Conservation (phyloP, 2,113 vertebrate species). For the Ochotona curzoniae region DNA sequence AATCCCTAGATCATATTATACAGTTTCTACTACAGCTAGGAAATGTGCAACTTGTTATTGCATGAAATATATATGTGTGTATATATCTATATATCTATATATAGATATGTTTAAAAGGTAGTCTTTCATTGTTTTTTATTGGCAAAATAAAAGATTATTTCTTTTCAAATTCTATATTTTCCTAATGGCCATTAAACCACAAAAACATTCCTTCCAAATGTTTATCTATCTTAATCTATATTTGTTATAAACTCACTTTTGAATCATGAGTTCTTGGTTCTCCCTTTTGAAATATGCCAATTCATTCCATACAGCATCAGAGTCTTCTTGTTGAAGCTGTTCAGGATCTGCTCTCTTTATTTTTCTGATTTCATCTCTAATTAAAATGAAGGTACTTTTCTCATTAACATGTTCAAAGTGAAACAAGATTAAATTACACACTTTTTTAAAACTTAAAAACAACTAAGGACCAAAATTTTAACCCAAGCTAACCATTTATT, state of each 20-base stretch:
- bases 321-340: slow-evolving; percentile 91
- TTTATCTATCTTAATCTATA: slow-evolving; percentile 59
- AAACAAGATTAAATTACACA: slow-evolving; percentile 58
- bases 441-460: slow-evolving; percentile 52
- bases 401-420: slow-evolving; percentile 47
- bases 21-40: slow-evolving; percentile 86
- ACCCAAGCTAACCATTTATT: not conserved
- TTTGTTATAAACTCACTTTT: slow-evolving; percentile 90
- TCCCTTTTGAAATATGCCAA: slow-evolving; percentile 91
- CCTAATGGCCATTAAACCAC: slow-evolving; percentile 69
- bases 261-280: slow-evolving; percentile 89
- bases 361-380: slow-evolving; percentile 84
- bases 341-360: slow-evolving; percentile 80
- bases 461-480: slow-evolving; percentile 56
- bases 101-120: not conserved
- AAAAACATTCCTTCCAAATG: slow-evolving; percentile 63
- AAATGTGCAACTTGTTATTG: slow-evolving; percentile 88
- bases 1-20: slow-evolving; percentile 89
- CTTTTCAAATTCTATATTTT: slow-evolving; percentile 75
- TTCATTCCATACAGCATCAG: slow-evolving; percentile 92
- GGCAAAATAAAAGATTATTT: slow-evolving; percentile 73
- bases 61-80: slow-evolving; percentile 71
- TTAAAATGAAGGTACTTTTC: slow-evolving; percentile 64
- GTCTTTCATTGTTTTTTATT: slow-evolving; percentile 75
- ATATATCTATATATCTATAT: too few relatives aligned